Percentiles rank a stretch among this genome's conserved stretches.
phyloP scores from a whole-genome alignment of 2,113 vertebrate species.

The Lagopus leucura region DNA sequence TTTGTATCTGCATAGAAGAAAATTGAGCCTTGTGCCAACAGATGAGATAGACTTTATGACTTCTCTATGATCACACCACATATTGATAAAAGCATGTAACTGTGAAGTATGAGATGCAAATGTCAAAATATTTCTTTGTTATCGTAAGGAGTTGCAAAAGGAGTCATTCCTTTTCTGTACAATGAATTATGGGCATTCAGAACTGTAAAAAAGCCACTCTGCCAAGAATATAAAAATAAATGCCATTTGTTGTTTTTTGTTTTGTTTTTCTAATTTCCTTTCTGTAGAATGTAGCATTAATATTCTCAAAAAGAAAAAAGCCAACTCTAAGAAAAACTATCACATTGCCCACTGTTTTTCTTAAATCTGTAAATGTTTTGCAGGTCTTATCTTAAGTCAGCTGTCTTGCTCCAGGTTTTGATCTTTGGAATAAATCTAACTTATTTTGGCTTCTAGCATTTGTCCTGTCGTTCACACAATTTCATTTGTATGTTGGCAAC shows the following conservation, averaged over 20 bases:
- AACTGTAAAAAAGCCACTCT: background rate
- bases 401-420: background rate
- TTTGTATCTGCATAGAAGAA: background rate
- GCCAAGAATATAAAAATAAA: background rate
- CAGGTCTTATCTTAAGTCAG: background rate
- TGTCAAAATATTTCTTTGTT: background rate
- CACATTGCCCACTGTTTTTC: background rate
- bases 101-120: background rate
- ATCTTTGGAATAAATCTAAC: background rate
- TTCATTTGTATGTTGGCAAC: background rate
- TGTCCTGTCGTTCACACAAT: background rate
- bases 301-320: background rate
- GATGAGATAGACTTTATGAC: background rate
- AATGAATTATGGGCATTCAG: background rate
- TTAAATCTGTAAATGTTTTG: background rate
- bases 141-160: background rate
- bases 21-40: background rate
- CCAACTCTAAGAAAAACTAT: background rate
- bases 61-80: background rate
- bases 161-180: background rate
- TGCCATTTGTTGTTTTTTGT: background rate
- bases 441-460: background rate
- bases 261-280: background rate
- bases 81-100: background rate
- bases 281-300: background rate